phyloP scores from a whole-genome alignment of 2,113 vertebrate species.

The Ciconia stormi region DNA sequence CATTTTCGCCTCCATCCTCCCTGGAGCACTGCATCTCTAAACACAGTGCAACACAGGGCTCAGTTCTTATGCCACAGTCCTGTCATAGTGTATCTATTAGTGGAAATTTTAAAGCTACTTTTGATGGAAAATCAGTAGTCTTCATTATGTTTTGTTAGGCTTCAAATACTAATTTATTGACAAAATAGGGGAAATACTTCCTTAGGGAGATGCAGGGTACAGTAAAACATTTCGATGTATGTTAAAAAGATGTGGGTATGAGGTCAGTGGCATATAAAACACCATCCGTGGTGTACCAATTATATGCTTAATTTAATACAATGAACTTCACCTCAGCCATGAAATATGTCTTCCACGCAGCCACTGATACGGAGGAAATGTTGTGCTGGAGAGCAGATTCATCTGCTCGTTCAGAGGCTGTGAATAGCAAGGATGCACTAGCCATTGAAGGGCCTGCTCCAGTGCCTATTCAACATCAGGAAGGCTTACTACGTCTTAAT shows the following conservation, averaged over 20 bases:
- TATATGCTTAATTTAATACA: background rate
- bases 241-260: background rate
- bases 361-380: rapidly evolving
- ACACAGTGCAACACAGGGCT: background rate
- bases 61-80: background rate
- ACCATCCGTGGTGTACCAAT: background rate
- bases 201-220: background rate
- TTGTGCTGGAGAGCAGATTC: background rate
- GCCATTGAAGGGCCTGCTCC: background rate
- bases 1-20: background rate
- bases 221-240: background rate
- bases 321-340: background rate
- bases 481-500: background rate
- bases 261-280: background rate
- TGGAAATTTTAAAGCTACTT: background rate
- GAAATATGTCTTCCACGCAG: background rate
- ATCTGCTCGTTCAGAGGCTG: background rate
- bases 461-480: background rate
- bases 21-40: background rate
- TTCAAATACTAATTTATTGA: background rate
- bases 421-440: background rate
- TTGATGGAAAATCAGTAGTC: background rate
- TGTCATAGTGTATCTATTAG: background rate
- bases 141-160: background rate
- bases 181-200: background rate